Base-by-base conservation (phyloP, 2,888 invertebrate genomes). In the Podabrus alpinus region DNA sequence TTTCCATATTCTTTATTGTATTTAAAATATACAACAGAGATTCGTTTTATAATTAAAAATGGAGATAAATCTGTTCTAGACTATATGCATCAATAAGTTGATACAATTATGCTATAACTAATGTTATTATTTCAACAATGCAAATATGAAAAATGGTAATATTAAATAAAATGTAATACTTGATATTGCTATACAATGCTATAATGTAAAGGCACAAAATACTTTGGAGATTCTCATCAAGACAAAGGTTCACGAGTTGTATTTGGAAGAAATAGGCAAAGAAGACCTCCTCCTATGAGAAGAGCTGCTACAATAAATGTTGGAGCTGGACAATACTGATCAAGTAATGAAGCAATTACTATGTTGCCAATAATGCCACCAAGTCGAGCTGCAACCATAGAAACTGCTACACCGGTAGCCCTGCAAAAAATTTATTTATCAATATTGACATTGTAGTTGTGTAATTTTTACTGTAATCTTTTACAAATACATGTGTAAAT, bases 291-390 rank as follows among this genome's bases (percentile, higher is more conserved):
- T 83, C 95, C 92, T 82, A 94, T 94, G 79, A 97, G 91, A 78
- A 97, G 91, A 25, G 90, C 92, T 79, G 97, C 96, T 68, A 97
- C 96, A 80, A 97, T 94, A 87, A 97, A 95, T 80, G 97, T 96
- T 70, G 97, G 97, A 78, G 97, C 94, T 59, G 96, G 95, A 88
- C 97, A 97, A 88, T 95, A 95, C 80, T 92, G 89, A 88, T 97
- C 96, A 80, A 97, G 89, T 71, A 97, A 89, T 77, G 94, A 92
- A 24, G 97, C 97, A 83, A 97, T 97, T 75, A 96, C 94, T 81
- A 97, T 92, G 88, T 95, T 95, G 72, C 95, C 95, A 79, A 93
- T 91, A 84, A 97, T 97, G 81, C 97, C 97, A 80, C 96, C 97
- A 76, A 97, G 89, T 73, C 97, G 92, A 21, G 95, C 96, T 17